These are phyloP conservation scores for Griposia aprilina DNA, from an alignment of 2,888 invertebrate genomes.

Conservation along the genomic window DNA sequence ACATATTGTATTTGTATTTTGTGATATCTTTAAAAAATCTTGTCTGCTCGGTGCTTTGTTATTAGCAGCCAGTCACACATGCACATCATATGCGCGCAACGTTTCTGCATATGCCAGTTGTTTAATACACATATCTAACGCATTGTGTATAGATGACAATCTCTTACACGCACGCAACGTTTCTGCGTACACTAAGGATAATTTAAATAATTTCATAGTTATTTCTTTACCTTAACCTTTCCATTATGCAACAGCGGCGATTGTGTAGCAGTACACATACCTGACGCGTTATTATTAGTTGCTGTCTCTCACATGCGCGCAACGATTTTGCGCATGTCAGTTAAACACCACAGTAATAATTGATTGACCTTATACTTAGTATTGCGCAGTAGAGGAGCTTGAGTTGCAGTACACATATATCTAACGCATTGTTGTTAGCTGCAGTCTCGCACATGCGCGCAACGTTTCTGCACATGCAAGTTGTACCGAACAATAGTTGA, in stretches of 20 bases:
- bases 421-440: conserved; percentile 91
- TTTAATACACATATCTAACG: too few relatives aligned
- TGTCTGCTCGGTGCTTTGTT: not conserved
- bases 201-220: too few relatives aligned
- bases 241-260: conserved; percentile 93
- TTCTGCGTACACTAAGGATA: too few relatives aligned
- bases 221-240: conserved; percentile 93
- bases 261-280: conserved; percentile 95
- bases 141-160: too few relatives aligned
- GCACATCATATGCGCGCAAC: not conserved
- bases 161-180: too few relatives aligned
- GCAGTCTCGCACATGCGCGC: conserved; percentile 72
- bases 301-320: conserved; percentile 68
- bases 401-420: conserved; percentile 95
- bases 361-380: conserved; percentile 86
- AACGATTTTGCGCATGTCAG: not conserved
- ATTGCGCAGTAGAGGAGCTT: conserved; percentile 94
- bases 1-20: not conserved
- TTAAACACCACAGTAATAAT: not conserved
- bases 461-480: not conserved
- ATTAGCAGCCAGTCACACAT: not conserved
- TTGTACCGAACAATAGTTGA: not conserved
- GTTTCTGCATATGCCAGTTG: not conserved
- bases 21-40: not conserved
- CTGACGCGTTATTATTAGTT: conserved; percentile 91